Percentiles rank a stretch among this genome's conserved stretches.
These are phyloP conservation scores for Drosophila serrata DNA, from an alignment of 1,140 invertebrate genomes.

Conservation along the genomic window DNA sequence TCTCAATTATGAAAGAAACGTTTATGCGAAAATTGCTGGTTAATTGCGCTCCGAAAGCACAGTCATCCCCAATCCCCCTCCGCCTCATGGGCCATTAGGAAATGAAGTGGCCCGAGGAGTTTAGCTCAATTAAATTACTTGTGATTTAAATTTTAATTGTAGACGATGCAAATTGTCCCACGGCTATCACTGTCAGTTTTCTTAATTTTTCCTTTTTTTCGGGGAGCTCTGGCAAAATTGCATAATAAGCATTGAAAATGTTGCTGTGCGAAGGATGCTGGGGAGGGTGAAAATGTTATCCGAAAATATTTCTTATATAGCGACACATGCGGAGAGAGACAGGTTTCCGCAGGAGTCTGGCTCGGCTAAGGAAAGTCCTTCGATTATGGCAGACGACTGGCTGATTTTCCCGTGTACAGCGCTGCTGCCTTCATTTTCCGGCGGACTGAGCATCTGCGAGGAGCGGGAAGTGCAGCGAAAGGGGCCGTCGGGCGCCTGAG, in stretches of 20 bases:
- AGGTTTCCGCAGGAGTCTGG: slow-evolving; percentile 54
- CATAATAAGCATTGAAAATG: slow-evolving; percentile 76
- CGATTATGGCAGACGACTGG: slow-evolving; percentile 63
- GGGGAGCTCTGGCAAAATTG: slow-evolving; percentile 57
- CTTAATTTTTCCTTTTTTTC: slow-evolving; percentile 27
- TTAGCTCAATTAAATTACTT: slow-evolving; percentile 82
- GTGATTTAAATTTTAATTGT: slow-evolving; percentile 83
- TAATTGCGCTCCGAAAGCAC: slow-evolving; percentile 64
- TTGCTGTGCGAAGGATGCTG: slow-evolving; percentile 16
- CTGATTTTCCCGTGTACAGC: slow-evolving; percentile 51
- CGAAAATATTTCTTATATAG: slow-evolving; percentile 33
- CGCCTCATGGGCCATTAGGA: slow-evolving; percentile 24
- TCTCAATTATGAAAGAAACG: slow-evolving; percentile 74
- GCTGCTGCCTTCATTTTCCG: slow-evolving; percentile 76
- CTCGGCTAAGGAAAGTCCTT: slow-evolving; percentile 65
- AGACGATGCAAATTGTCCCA: slow-evolving; percentile 62
- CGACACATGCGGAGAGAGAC: slow-evolving; percentile 67
- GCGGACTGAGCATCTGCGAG: slow-evolving; percentile 62
- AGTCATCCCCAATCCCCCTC: slow-evolving; percentile 13
- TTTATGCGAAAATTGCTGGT: slow-evolving; percentile 83
- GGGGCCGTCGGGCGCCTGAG: slow-evolving; percentile 16
- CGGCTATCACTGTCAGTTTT: slow-evolving; percentile 70
- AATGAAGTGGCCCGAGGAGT: slow-evolving; percentile 58
- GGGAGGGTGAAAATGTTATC: slow-evolving; percentile 17
- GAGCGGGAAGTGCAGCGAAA: slow-evolving; percentile 11